phyloP scores from a whole-genome alignment of 2,113 vertebrate genomes.

The Callipepla californica region DNA sequence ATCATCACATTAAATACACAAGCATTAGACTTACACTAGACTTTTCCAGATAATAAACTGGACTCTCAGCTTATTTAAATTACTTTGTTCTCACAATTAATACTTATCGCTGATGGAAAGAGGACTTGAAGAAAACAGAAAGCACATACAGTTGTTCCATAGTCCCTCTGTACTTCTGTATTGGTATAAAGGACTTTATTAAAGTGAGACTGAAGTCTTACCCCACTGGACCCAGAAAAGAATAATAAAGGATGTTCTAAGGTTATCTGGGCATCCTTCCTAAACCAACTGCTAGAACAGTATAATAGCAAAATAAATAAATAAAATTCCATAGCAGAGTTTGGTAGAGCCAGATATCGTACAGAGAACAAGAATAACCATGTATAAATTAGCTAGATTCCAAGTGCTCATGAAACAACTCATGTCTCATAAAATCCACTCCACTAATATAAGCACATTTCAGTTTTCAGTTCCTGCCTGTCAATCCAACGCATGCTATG shows the following conservation, averaged over 20 bases:
- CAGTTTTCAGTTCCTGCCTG: background rate
- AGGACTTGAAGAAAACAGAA: background rate
- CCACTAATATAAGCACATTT: background rate
- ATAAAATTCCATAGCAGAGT: background rate
- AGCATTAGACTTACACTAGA: background rate
- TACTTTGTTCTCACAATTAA: background rate
- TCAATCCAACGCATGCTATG: background rate
- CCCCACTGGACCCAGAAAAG: background rate
- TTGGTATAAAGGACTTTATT: background rate
- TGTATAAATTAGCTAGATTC: background rate
- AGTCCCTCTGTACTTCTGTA: background rate
- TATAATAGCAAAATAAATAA: background rate
- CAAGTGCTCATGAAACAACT: background rate
- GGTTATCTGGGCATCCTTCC: background rate
- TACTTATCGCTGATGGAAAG: background rate
- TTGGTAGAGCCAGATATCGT: background rate
- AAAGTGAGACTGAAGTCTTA: background rate
- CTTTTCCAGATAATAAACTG: background rate
- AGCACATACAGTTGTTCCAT: background rate
- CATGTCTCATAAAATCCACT: background rate
- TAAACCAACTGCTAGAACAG: background rate
- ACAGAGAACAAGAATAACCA: background rate
- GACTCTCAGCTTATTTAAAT: background rate
- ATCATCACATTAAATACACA: background rate
- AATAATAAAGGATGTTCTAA: background rate